Evolutionary conservation across 92 coral and sea anemone genomes (phyloP).

Genomic region (Paragorgia papillata): DNA sequence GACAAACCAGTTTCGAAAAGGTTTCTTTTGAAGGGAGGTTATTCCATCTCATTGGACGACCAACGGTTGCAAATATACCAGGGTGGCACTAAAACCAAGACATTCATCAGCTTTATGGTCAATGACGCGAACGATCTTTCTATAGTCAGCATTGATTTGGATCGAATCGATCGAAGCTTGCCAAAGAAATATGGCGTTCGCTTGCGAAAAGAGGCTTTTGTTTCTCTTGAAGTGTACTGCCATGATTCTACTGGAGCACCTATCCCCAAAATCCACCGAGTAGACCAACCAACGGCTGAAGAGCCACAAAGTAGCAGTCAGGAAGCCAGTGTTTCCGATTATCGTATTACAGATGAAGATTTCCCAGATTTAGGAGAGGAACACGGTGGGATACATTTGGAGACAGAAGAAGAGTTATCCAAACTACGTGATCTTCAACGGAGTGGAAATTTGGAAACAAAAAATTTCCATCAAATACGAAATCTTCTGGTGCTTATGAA

Average conservation of each 20-base stretch:
- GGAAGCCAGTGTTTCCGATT: conserved; percentile 20
- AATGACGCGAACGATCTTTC: conserved; percentile 66
- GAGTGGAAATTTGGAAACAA: background rate
- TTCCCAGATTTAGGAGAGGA: conserved; percentile 59
- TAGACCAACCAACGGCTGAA: conserved; percentile 3
- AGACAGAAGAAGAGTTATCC: conserved; percentile 4
- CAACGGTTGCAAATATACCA: conserved; percentile 76
- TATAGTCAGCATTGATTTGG: conserved; percentile 75
- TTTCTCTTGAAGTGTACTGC: conserved; percentile 69
- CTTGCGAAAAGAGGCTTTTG: conserved; percentile 65
- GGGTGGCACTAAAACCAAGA: conserved; percentile 69
- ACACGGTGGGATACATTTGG: conserved; percentile 6
- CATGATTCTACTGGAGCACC: conserved; percentile 51
- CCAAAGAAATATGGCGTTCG: conserved; percentile 56
- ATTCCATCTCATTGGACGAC: conserved; percentile 65
- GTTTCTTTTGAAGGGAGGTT: conserved; percentile 50
- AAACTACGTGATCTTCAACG: background rate
- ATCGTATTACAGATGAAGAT: conserved; percentile 38
- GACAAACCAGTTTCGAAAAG: conserved; percentile 31
- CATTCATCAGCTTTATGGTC: conserved; percentile 60
- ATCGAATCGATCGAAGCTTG: conserved; percentile 60
- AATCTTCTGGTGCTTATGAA: conserved; percentile 13
- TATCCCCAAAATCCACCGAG: conserved; percentile 49
- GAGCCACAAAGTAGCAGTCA: background rate
- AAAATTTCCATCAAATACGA: background rate